Evolutionary conservation across 2,797 vertebrate genomes (phyloP).

Genomic region (Columba guinea): DNA sequence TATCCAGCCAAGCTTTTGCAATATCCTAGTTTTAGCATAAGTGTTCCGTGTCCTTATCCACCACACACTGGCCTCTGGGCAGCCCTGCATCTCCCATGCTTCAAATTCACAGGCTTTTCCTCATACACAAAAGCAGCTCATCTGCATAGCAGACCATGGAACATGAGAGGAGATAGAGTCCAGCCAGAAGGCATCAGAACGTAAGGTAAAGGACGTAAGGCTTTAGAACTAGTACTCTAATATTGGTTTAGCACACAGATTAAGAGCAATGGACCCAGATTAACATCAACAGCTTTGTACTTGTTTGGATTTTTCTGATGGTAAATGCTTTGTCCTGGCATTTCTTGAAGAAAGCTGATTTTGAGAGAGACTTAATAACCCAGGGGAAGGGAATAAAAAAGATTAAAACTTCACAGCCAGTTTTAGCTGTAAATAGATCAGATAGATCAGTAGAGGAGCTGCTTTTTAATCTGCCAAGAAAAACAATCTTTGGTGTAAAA

Average conservation of each 20-base stretch:
- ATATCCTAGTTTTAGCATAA: background rate
- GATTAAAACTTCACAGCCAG: background rate
- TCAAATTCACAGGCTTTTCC: fast-evolving
- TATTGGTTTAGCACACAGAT: background rate
- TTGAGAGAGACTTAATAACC: background rate
- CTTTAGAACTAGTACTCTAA: background rate
- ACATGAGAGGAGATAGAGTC: background rate
- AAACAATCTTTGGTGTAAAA: background rate
- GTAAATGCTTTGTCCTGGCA: background rate
- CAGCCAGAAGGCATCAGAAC: background rate
- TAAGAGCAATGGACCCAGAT: background rate
- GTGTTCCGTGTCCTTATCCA: background rate
- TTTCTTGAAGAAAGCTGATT: background rate
- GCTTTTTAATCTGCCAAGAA: background rate
- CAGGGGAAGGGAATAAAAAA: background rate
- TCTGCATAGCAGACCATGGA: background rate
- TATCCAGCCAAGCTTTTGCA: background rate
- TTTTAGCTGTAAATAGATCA: conserved; percentile 3
- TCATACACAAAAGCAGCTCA: background rate
- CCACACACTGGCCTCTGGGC: background rate
- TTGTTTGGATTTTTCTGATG: background rate
- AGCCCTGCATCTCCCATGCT: background rate
- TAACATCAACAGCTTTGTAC: background rate
- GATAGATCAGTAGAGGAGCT: background rate
- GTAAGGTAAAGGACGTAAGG: background rate